Conservation (phyloP, 2,797 vertebrate species). For the Pangasius sanitwongsei region DNA sequence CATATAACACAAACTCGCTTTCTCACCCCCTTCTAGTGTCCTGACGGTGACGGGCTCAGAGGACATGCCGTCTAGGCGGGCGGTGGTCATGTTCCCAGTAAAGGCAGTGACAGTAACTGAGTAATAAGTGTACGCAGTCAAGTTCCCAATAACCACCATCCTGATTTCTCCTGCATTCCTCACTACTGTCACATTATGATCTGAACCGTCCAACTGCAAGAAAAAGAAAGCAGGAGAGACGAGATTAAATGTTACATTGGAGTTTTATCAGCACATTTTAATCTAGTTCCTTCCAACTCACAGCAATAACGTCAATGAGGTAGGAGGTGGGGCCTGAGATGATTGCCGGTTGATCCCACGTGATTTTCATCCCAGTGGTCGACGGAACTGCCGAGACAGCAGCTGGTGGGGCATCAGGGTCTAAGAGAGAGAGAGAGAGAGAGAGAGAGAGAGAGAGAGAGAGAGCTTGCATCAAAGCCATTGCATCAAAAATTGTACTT, state of each 20-base stretch:
- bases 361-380: conserved; percentile 81
- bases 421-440: conserved; percentile 69
- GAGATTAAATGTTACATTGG: not conserved
- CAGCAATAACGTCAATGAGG: conserved; percentile 82
- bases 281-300: conserved; percentile 60
- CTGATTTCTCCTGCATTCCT: conserved; percentile 78
- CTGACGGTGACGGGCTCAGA: conserved; percentile 76
- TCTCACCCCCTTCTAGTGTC: conserved; percentile 88
- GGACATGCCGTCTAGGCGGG: conserved; percentile 81
- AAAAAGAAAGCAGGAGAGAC: not conserved
- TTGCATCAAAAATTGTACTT: not conserved
- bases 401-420: conserved; percentile 87
- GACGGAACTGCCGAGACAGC: conserved; percentile 78
- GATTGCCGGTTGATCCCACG: conserved; percentile 83
- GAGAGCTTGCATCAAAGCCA: not conserved
- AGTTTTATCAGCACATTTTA: not conserved
- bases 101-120: conserved; percentile 86
- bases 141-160: conserved; percentile 80
- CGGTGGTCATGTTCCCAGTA: conserved; percentile 79
- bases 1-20: not conserved
- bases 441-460: conserved; percentile 4
- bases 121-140: conserved; percentile 89
- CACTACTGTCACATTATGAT: conserved; percentile 78
- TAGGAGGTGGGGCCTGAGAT: conserved; percentile 92
- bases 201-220: conserved; percentile 78